phyloP scores from a whole-genome alignment of 2,113 vertebrate genomes.

The Cyanistes caeruleus region DNA sequence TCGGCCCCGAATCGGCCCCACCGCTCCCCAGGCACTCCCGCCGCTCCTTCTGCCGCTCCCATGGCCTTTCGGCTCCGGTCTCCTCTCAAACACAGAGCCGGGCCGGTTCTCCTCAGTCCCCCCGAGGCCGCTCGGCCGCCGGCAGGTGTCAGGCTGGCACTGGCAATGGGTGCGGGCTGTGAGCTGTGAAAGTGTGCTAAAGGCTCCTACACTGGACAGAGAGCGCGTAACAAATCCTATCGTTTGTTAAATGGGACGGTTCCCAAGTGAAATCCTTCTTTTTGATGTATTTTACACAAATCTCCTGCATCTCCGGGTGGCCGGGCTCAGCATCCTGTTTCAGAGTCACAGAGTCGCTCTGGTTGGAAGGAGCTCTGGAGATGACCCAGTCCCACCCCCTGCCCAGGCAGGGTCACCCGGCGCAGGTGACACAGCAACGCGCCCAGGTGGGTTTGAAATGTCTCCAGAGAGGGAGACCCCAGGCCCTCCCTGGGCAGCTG shows the following conservation, averaged over 20 bases:
- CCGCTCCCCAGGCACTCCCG: too few relatives aligned
- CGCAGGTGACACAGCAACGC: not conserved
- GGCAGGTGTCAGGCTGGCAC: conserved; percentile 11
- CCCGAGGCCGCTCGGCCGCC: not conserved
- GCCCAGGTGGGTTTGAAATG: not conserved
- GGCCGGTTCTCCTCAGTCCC: not conserved
- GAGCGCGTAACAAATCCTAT: rapidly evolving
- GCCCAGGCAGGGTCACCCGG: not conserved
- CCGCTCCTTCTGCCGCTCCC: too few relatives aligned
- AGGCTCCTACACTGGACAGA: rapidly evolving
- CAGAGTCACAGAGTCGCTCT: not conserved
- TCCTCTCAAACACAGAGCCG: too few relatives aligned
- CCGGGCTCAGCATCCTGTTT: not conserved
- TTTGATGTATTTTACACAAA: not conserved
- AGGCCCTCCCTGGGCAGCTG: not conserved
- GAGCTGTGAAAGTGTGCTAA: rapidly evolving
- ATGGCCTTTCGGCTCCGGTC: too few relatives aligned
- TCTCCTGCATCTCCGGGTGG: rapidly evolving
- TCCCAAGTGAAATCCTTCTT: not conserved
- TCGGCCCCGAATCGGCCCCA: not conserved
- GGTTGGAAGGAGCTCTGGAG: too few relatives aligned
- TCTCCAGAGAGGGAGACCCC: not conserved
- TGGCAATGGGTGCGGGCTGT: rapidly evolving
- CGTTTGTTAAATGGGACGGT: not conserved
- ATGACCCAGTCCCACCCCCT: rapidly evolving